Evolutionary conservation across 2,888 invertebrate genomes (phyloP).

Genomic region (Erynnis tages): DNA sequence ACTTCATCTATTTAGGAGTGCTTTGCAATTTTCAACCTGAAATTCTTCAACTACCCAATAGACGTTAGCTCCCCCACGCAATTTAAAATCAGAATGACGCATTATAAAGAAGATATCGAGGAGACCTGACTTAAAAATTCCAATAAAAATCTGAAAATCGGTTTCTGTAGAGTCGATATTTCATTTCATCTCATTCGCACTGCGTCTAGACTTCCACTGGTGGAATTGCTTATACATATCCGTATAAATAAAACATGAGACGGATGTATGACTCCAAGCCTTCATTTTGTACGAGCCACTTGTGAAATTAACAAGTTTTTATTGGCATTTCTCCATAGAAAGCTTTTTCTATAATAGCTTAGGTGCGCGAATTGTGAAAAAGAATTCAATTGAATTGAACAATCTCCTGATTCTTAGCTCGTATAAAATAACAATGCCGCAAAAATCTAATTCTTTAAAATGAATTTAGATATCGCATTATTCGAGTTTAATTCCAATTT

Average conservation of each 20-base stretch:
- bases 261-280: conserved; percentile 65
- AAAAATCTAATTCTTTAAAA: conserved; percentile 14
- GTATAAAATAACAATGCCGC: conserved; percentile 13
- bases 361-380: conserved; percentile 26
- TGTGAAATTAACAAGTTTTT: conserved; percentile 71
- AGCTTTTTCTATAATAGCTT: conserved; percentile 45
- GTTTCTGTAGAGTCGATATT: conserved; percentile 55
- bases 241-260: conserved; percentile 73
- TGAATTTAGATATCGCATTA: not conserved
- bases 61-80: conserved; percentile 28
- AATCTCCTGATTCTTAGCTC: conserved; percentile 20
- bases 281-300: conserved; percentile 60
- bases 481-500: conserved; percentile 1
- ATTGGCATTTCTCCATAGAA: conserved; percentile 66
- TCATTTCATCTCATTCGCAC: conserved; percentile 69
- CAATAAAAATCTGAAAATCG: conserved; percentile 48
- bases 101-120: conserved; percentile 33
- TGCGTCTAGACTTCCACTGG: conserved; percentile 68
- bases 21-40: conserved; percentile 26
- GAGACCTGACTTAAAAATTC: conserved; percentile 38
- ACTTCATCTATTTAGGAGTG: conserved; percentile 16
- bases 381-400: conserved; percentile 24
- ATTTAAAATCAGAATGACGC: conserved; percentile 28
- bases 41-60: conserved; percentile 23
- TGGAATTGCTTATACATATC: conserved; percentile 60